Conservation (phyloP, 2,797 vertebrate genomes). For the Cynodonichthys magdalenae region DNA sequence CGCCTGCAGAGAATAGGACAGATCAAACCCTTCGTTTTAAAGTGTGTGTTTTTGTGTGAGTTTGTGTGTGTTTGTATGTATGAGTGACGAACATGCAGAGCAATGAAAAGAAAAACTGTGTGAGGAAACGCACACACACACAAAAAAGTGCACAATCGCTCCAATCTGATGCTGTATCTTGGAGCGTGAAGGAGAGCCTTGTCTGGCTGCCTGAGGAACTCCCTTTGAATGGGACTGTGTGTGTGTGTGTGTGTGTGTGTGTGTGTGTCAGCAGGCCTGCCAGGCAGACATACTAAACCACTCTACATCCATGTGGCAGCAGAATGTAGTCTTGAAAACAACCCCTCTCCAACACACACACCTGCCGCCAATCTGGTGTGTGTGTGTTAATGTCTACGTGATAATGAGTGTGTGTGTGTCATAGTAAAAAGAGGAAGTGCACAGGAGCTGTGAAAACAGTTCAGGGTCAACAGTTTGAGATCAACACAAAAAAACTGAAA, state of each 20-base stretch:
- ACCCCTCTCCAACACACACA: constrained; percentile 36
- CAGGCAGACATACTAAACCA: constrained; percentile 79
- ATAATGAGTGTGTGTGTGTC: constrained; percentile 37
- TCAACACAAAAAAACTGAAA: constrained; percentile 4
- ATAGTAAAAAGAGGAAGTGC: constrained; percentile 68
- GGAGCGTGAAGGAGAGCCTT: constrained; percentile 77
- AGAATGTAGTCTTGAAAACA: constrained; percentile 77
- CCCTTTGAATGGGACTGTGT: constrained; percentile 58
- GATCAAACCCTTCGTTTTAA: constrained; percentile 32
- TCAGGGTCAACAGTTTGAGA: constrained; percentile 65
- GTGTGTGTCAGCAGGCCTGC: constrained; percentile 51
- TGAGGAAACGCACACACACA: constrained; percentile 8
- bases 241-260: constrained; percentile 43
- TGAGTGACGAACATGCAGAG: not conserved
- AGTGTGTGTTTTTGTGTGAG: constrained; percentile 2
- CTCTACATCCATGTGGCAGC: constrained; percentile 79
- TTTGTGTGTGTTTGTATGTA: not conserved
- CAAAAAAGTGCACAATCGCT: constrained; percentile 50
- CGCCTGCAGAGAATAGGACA: constrained; percentile 37
- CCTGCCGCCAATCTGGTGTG: constrained; percentile 61
- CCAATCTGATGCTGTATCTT: constrained; percentile 70
- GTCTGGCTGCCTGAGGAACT: constrained; percentile 77
- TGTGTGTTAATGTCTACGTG: constrained; percentile 10
- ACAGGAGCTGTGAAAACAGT: constrained; percentile 75
- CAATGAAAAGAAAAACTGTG: constrained; percentile 49